Evolutionary conservation across 2,888 invertebrate species (phyloP), one percentile per base, ranked within the genome.

Genomic region (Clanis bilineata): DNA sequence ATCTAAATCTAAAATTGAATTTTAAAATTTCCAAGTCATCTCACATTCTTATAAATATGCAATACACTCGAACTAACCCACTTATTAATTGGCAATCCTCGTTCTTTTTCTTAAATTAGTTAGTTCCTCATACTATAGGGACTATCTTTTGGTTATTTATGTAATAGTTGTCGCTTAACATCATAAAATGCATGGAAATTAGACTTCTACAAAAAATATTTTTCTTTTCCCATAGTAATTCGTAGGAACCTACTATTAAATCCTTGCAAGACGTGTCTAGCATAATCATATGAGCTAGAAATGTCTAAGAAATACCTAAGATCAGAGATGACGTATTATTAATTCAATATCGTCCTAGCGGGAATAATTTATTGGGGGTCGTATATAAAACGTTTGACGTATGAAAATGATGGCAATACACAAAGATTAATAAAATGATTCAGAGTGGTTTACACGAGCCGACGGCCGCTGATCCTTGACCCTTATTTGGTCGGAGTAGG

Each of bases 391-490:
- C 51, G 62, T 66, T 68, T 59, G 57, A 61, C 57, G 62, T 65
- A 65, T 59, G 60, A 66, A 66, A 61, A 68, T 58, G 63, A 62
- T 60, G 63, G 62, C 65, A 66, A 62, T 59, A 65, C 63, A 56
- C 51, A 60, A 51, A 57, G 64, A 69, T 66, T 66, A 68, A 70
- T 65, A 65, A 66, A 72, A 67, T 68, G 57, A 71, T 64, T 71
- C 73, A 70, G 65, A 72, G 68, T 62, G 71, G 74, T 74, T 77
- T 80, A 78, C 73, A 80, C 77, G 76, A 73, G 77, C 65, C 74
- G 72, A 58, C 70, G 70, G 56, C 60, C 66, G 62, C 61, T 67
- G 77, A 85, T 83, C 85, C 86, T 86, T 88, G 87, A 87, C 84
- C 86, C 81, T 78, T 58, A 63, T 64, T 69, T 65, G 65, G 73